Evolutionary conservation across 2,888 invertebrate species (phyloP).

Genomic region (Polydrusus pterygomalis): DNA sequence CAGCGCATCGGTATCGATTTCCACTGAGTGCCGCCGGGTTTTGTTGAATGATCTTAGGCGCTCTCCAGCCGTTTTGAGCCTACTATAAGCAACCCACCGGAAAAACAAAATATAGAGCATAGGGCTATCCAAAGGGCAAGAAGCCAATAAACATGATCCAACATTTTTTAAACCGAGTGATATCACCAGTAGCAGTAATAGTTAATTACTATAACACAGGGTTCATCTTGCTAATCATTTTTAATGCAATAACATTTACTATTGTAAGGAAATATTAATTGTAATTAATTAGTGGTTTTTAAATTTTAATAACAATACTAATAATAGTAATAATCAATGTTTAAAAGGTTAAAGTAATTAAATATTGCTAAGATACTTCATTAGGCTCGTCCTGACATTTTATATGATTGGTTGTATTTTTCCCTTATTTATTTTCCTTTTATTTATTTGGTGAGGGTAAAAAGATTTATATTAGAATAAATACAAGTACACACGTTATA

Average conservation of each 20-base stretch:
- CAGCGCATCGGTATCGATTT: slow-evolving; percentile 46
- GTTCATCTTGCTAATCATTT: no score
- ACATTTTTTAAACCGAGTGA: no score
- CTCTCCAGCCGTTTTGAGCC: slow-evolving; percentile 37
- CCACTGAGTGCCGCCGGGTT: slow-evolving; percentile 46
- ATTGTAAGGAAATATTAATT: background rate
- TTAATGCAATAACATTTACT: background rate
- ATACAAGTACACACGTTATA: no score
- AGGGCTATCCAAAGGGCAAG: no score
- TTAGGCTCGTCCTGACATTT: slow-evolving; percentile 35
- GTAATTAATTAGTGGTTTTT: slow-evolving; percentile 31
- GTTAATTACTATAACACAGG: no score
- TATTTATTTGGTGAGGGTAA: no score
- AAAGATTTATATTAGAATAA: no score
- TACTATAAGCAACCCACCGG: slow-evolving; percentile 18
- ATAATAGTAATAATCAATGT: slow-evolving; percentile 33
- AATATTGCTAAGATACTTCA: slow-evolving; percentile 29
- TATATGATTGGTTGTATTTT: background rate
- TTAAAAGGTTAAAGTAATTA: slow-evolving; percentile 39
- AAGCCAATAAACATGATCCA: no score
- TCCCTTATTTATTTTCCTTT: background rate
- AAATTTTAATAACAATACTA: slow-evolving; percentile 31
- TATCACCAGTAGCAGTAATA: no score
- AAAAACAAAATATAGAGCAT: background rate
- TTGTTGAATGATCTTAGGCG: slow-evolving; percentile 54